phyloP scores from a whole-genome alignment of 2,888 invertebrate genomes.

The Parascotia fuliginaria region DNA sequence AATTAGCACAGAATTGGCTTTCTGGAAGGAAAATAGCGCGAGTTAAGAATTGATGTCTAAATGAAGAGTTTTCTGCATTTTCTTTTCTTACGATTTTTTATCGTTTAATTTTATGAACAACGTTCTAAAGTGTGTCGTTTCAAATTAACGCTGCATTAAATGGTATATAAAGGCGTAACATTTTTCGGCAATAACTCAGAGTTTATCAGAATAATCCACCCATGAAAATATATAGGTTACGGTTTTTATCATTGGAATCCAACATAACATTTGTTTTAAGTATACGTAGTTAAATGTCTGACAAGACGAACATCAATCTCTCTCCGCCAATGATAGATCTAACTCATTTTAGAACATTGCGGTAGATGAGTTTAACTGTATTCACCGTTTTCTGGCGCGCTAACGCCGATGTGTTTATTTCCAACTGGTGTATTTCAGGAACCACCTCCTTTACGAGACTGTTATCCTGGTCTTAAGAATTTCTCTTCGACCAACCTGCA shows the following conservation, averaged over 20 bases:
- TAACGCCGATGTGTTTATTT: conserved; percentile 60
- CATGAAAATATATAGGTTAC: neutral
- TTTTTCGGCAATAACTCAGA: conserved; percentile 13
- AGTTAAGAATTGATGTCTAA: too few relatives aligned
- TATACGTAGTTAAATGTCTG: conserved; percentile 5
- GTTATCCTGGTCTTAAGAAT: conserved; percentile 70
- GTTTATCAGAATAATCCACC: neutral
- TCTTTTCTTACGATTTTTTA: too few relatives aligned
- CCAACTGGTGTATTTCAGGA: conserved; percentile 56
- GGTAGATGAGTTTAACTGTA: conserved; percentile 52
- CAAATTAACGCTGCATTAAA: conserved; percentile 22
- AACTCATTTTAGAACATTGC: conserved; percentile 26
- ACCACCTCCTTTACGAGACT: conserved; percentile 77
- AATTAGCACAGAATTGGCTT: too few relatives aligned
- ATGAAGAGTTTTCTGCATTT: too few relatives aligned
- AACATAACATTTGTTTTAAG: neutral
- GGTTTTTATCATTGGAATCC: neutral
- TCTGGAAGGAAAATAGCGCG: too few relatives aligned
- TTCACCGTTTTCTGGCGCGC: conserved; percentile 42
- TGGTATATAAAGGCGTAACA: conserved; percentile 12
- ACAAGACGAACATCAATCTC: conserved; percentile 7
- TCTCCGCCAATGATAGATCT: conserved; percentile 18
- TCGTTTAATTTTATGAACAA: conserved; percentile 1
- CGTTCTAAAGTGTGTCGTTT: conserved; percentile 16
- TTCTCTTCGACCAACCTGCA: conserved; percentile 80